Conservation (phyloP, 2,888 invertebrate genomes). For the Ferrisia virgata region DNA sequence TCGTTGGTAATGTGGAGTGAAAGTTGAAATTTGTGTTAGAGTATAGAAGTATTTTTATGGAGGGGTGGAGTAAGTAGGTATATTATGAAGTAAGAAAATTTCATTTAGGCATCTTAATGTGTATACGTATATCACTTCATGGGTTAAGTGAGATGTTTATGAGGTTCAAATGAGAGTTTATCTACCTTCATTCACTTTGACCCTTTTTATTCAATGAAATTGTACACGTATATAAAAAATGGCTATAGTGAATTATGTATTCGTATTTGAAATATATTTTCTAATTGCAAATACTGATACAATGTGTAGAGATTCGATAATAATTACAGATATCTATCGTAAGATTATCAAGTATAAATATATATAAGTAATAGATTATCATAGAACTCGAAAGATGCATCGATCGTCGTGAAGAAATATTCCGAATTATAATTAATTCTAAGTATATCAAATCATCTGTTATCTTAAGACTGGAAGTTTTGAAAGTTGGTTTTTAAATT, state of each 20-base stretch:
- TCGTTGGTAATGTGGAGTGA: neutral
- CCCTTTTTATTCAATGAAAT: neutral
- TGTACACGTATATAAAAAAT: neutral
- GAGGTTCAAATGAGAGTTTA: constrained; percentile 25
- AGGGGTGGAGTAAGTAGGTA: no score
- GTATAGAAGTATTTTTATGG: no score
- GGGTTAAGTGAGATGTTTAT: constrained; percentile 12
- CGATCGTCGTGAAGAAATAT: neutral
- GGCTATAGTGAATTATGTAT: neutral
- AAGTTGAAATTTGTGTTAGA: neutral
- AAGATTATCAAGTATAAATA: no score
- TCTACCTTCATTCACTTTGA: neutral
- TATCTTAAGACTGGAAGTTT: neutral
- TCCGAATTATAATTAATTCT: neutral
- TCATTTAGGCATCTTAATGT: neutral
- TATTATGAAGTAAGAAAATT: neutral
- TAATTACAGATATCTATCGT: no score
- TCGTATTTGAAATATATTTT: neutral
- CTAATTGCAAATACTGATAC: neutral
- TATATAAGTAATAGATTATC: no score
- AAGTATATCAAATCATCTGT: neutral
- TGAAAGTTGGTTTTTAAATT: neutral
- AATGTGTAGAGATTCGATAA: neutral
- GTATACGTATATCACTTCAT: neutral
- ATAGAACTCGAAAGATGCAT: neutral